A percentile compares a stretch with the other conserved stretches of the same genome.
Conservation (phyloP, 2,888 invertebrate genomes). For the Deilephila elpenor region DNA sequence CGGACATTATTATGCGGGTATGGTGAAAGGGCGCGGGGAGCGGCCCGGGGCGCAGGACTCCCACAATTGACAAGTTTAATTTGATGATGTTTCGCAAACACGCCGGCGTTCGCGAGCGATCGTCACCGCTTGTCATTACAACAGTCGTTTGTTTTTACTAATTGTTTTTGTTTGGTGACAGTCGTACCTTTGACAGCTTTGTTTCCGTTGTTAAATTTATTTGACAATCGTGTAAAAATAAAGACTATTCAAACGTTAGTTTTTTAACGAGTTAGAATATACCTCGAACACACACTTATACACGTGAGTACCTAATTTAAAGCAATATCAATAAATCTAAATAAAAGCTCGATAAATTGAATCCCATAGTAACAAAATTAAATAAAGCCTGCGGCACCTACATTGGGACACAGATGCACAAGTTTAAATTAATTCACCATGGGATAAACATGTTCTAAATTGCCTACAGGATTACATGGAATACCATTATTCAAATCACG, state of each 20-base stretch:
- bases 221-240: too few relatives aligned
- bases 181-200: not conserved
- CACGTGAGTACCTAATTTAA: too few relatives aligned
- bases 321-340: too few relatives aligned
- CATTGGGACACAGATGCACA: not conserved
- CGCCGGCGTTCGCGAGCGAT: not conserved
- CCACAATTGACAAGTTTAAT: constrained; percentile 18
- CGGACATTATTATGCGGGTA: constrained; percentile 23
- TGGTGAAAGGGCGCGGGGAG: not conserved
- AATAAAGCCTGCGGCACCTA: too few relatives aligned
- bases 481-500: constrained; percentile 1
- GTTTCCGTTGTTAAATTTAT: not conserved
- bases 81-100: constrained; percentile 25
- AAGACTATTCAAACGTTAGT: too few relatives aligned
- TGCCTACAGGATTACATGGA: not conserved
- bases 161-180: not conserved
- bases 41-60: not conserved
- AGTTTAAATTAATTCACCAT: not conserved
- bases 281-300: too few relatives aligned
- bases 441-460: not conserved
- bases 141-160: not conserved
- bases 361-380: too few relatives aligned
- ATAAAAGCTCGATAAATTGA: too few relatives aligned
- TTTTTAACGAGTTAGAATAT: too few relatives aligned
- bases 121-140: not conserved